Base-by-base conservation (phyloP, 2,797 vertebrate species). In the Silurus aristotelis region DNA sequence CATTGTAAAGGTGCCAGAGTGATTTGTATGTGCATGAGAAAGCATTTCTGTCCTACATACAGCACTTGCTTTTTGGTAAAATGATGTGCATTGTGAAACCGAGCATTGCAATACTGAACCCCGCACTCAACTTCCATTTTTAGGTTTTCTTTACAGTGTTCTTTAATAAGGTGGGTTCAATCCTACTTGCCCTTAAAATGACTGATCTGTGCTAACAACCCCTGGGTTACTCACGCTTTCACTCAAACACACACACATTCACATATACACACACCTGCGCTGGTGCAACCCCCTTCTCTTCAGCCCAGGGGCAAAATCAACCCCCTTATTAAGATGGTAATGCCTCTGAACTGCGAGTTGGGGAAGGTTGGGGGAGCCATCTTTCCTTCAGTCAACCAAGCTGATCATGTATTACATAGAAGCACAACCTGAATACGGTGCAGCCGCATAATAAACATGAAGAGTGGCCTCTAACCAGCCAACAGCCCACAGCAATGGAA, bases 271-370 rank as follows among this genome's bases (percentile, higher is more conserved):
- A 87, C 86, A 89, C 85, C 85, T 87, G 87, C 87, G 70, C 85
- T 78, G 73, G 55, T 66, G 61, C 77, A 19, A 67, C 52, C 83
- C 75, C 60, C 64, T 82, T 77, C 82, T 25, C 85, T 64, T 55
- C 61, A 68, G 87, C 89, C 89, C 84, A 38, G 73, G 88, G 90
- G 88, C 82, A 84, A 90, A 88, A 91, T 90, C 88, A 90, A 86
- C 80, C 82, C 88, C 84, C 89, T 90, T 91, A 90, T 91, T 90
- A 91, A 89, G 89, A 90, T 90, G 90, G 87, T 91, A 91, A 90
- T 90, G 86, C 87, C 84, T 90, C 77, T 88, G 88, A 90, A 89
- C 85, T 82, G 85, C 46, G 25, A 86, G 80, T 82, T 68, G 78
- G 14, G 38, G 43, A 82, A 27, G 52, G 64, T 52, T 25, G 78